Evolutionary conservation across 2,888 invertebrate species (phyloP).

Genomic region (Lordiphosa andalusiaca): DNA sequence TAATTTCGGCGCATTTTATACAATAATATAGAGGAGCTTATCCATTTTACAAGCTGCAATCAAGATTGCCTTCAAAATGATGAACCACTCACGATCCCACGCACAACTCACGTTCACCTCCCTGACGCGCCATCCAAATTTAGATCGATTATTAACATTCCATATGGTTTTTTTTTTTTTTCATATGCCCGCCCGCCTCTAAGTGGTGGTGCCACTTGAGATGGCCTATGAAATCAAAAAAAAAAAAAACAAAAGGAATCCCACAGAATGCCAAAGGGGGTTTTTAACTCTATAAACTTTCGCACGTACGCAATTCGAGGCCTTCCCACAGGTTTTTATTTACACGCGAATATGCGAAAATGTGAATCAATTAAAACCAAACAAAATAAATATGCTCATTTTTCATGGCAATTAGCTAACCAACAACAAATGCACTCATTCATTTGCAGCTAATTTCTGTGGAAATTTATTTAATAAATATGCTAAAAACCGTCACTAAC

Average conservation of each 20-base stretch:
- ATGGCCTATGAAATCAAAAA: constrained; percentile 12
- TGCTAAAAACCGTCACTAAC: constrained; percentile 58
- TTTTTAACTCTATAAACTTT: constrained; percentile 17
- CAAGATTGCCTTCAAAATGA: no score
- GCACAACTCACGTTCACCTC: constrained; percentile 15
- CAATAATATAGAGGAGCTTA: no score
- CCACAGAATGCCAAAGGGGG: neutral
- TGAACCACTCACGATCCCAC: constrained; percentile 7
- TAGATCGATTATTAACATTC: constrained; percentile 62
- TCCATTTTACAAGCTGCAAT: no score
- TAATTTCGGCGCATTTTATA: no score
- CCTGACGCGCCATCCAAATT: constrained; percentile 49
- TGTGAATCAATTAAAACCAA: constrained; percentile 14
- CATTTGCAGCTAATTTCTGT: constrained; percentile 55
- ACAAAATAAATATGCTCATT: constrained; percentile 31
- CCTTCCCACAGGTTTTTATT: constrained; percentile 61
- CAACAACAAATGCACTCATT: constrained; percentile 30
- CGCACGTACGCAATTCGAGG: constrained; percentile 25
- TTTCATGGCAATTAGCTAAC: constrained; percentile 49
- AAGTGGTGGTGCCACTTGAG: constrained; percentile 67
- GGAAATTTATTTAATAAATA: constrained; percentile 62
- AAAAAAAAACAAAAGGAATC: neutral
- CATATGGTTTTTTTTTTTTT: constrained; percentile 54
- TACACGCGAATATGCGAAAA: constrained; percentile 27
- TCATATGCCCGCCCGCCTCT: constrained; percentile 53